Conservation (phyloP, 2,797 vertebrate genomes). For the Eupleurogrammus muticus region DNA sequence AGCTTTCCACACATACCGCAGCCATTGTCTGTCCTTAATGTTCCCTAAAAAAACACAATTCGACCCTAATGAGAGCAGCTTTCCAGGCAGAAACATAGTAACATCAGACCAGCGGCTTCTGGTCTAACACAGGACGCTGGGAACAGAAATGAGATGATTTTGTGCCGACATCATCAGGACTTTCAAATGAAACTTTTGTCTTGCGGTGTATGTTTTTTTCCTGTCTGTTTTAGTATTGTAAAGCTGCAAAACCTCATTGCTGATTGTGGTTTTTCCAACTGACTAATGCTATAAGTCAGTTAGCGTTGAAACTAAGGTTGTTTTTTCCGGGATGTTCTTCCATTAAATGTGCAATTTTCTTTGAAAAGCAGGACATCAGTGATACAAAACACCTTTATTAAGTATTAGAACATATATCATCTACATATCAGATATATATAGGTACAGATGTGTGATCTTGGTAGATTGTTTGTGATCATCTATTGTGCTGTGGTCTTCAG, state of each 20-base stretch:
- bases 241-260: conserved; percentile 37
- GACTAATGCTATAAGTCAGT: conserved; percentile 25
- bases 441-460: conserved; percentile 3
- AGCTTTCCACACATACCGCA: conserved; percentile 44
- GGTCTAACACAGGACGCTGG: conserved; percentile 62
- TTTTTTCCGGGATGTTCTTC: conserved; percentile 37
- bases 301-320: conserved; percentile 24
- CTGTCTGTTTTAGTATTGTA: conserved; percentile 32
- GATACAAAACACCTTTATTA: conserved; percentile 3
- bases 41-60: conserved; percentile 38
- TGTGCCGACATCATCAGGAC: conserved; percentile 43
- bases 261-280: conserved; percentile 47
- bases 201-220: conserved; percentile 37
- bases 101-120: conserved; percentile 65
- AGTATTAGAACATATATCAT: conserved; percentile 1
- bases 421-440: neutral
- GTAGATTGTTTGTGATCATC: neutral
- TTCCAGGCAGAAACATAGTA: conserved; percentile 34
- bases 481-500: too few species aligned
- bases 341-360: conserved; percentile 13
- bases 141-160: conserved; percentile 54
- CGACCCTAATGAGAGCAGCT: conserved; percentile 48
- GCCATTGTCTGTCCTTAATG: conserved; percentile 43
- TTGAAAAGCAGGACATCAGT: conserved; percentile 3
- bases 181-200: conserved; percentile 46